Base-by-base conservation (phyloP, 2,113 vertebrate genomes). In the Garra rufa region DNA sequence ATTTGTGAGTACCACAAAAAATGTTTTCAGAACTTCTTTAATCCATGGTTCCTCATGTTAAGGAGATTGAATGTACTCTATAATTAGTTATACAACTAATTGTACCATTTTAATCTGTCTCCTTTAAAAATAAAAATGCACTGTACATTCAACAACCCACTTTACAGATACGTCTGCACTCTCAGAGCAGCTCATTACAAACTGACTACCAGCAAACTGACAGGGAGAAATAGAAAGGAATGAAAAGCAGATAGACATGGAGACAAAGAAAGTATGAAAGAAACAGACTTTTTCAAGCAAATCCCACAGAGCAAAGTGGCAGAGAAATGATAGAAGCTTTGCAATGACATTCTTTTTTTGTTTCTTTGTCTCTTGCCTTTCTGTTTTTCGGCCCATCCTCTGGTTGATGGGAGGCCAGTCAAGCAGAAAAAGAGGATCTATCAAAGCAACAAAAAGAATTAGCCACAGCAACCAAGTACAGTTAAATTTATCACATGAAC, bases 301-400 rank as follows among this genome's bases (percentile, higher is more conserved):
- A 87, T 91, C 76, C 63, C 43, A 70, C 11, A 55, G 80, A 87
- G 81, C 65, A 84, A 87, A 69, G 21, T 50, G 74, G 44, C 75
- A 71, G 50, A 55, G 41, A 57, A 83, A 83, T 52, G 85, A 79
- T 59, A 85, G 82, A 76, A 34, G 55, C 17, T 13, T 67, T 84
- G 81, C 70, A 85, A 91, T 87, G 59, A 87, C 86, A 70, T 44
- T 46, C 70, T 14, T 19, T 38, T 43, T 55, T 52, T 28, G 4
- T 46, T 30, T 55, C 52, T 67, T 26, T 57, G 30, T 70, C 44
- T 76, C 28, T 41, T 41, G 21, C 3, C 34, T 80, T 26, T 65
- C 13, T 34, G 6, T n/a, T 55, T 61, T 52, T 9, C 1, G 50
- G 26, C 46, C 34, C 21, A 41, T 73, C 21, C 48, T 44, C 50